Evolutionary conservation across 2,113 vertebrate genomes (phyloP).

Genomic region (Merops nubicus): DNA sequence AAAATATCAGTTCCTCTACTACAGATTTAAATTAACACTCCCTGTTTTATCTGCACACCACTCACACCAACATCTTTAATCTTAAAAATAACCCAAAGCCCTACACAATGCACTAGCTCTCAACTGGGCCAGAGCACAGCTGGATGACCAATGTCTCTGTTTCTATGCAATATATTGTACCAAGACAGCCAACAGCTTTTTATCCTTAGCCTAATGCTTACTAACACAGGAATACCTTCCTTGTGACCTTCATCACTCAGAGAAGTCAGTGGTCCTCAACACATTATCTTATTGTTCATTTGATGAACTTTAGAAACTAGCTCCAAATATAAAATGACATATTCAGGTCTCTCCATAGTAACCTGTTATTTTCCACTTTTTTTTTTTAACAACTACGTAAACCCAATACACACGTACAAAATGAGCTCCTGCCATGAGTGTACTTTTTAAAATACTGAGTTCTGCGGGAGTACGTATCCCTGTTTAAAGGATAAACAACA

Average conservation of each 20-base stretch:
- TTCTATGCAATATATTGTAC: background rate
- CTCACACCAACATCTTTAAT: background rate
- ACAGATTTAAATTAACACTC: background rate
- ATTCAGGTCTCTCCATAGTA: background rate
- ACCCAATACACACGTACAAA: background rate
- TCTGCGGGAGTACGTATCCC: background rate
- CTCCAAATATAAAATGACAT: background rate
- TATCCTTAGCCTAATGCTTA: background rate
- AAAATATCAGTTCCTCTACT: background rate
- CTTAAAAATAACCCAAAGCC: background rate
- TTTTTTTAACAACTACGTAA: background rate
- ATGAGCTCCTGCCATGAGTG: background rate
- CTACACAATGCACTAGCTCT: background rate
- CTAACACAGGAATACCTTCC: background rate
- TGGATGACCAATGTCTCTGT: background rate
- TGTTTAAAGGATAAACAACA: background rate
- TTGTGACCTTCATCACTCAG: background rate
- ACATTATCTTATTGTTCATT: background rate
- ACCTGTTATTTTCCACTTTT: background rate
- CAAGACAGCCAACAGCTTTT: fast-evolving
- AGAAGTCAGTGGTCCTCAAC: background rate
- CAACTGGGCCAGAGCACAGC: background rate
- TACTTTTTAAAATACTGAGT: background rate
- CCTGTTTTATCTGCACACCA: background rate
- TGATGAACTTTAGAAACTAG: background rate